Conservation (phyloP, 2,797 vertebrate species). For the Mico argentatus region DNA sequence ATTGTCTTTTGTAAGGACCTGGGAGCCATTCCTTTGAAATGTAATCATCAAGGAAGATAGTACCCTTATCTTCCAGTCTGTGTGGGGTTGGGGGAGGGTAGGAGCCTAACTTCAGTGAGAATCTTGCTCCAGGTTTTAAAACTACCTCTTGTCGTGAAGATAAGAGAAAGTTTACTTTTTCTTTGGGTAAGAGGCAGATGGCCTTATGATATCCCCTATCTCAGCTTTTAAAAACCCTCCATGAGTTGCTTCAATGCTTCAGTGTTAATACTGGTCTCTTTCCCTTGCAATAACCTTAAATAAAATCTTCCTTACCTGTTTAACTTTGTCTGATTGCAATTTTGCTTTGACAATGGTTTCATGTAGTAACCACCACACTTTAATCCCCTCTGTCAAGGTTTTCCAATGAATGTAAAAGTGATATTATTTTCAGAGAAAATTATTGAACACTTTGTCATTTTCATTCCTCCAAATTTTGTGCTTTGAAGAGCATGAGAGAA, state of each 20-base stretch:
- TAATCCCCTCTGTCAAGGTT: neutral
- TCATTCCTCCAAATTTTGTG: neutral
- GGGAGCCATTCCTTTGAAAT: neutral
- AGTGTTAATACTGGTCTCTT: neutral
- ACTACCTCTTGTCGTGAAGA: neutral
- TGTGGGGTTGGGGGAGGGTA: neutral
- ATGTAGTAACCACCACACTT: neutral
- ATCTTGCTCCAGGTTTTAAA: neutral
- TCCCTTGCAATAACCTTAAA: neutral
- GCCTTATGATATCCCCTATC: neutral
- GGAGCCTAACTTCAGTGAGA: neutral
- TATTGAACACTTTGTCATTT: conserved; percentile 11
- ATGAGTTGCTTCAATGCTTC: neutral
- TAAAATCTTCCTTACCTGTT: neutral
- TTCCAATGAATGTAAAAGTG: neutral
- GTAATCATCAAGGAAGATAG: neutral
- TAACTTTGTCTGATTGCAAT: neutral
- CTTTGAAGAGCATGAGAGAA: neutral
- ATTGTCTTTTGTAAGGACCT: neutral
- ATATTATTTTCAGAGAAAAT: conserved; percentile 18
- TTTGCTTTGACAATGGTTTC: neutral
- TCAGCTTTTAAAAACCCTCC: neutral
- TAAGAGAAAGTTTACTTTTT: neutral
- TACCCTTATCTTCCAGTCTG: neutral
- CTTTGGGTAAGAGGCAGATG: neutral